These are phyloP conservation scores for Tragelaphus scriptus DNA, from an alignment of 2,113 vertebrate species.

Conservation along the genomic window DNA sequence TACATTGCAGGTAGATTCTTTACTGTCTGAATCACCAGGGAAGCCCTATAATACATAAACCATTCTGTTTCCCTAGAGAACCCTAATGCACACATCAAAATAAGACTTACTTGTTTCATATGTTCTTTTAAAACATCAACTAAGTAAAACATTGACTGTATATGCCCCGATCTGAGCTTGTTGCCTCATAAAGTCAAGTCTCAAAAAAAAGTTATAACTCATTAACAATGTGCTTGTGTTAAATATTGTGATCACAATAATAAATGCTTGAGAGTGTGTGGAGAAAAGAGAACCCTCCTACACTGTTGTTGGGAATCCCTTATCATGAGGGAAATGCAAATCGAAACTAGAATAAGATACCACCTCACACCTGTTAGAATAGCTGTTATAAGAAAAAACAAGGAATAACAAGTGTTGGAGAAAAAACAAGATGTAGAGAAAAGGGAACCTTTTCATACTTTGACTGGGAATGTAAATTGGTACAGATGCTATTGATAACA, in stretches of 20 bases:
- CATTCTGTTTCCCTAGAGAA: neutral
- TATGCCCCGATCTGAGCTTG: neutral
- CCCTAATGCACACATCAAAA: neutral
- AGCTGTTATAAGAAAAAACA: neutral
- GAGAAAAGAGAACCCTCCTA: neutral
- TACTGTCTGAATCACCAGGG: neutral
- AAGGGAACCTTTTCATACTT: neutral
- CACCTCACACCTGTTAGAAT: neutral
- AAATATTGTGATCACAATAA: neutral
- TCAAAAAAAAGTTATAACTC: neutral
- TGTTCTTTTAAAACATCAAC: neutral
- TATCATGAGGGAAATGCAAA: neutral
- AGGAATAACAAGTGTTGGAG: neutral
- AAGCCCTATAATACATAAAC: neutral
- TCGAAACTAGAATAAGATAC: neutral
- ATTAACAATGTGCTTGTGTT: neutral
- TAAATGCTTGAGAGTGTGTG: neutral
- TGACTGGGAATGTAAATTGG: neutral
- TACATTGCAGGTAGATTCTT: neutral
- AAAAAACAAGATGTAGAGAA: neutral
- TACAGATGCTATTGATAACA: neutral
- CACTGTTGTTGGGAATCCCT: neutral
- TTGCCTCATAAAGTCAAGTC: neutral
- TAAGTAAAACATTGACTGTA: neutral
- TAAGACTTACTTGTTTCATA: neutral